A percentile compares a stretch with the other conserved stretches of the same genome.
These are phyloP conservation scores for Philypnodon macrostomus DNA, from an alignment of 2,797 vertebrate genomes.

Conservation along the genomic window DNA sequence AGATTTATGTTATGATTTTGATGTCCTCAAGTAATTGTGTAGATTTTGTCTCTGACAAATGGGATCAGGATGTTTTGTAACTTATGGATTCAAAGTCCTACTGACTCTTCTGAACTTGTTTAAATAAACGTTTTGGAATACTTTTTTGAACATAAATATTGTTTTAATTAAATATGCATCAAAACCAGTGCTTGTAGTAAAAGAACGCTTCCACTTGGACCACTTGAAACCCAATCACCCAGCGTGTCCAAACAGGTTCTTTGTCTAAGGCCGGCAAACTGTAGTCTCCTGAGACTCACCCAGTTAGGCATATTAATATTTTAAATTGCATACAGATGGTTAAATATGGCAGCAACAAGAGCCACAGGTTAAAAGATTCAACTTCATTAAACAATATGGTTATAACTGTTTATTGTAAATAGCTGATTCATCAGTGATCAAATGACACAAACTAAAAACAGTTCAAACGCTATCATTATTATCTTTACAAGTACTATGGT, in stretches of 20 bases:
- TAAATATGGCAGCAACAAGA: no score
- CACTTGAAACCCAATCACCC: not conserved
- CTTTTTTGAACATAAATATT: not conserved
- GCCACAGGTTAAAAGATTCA: no score
- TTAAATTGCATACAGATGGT: no score
- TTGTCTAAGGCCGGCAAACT: not conserved
- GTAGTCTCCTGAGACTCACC: not conserved
- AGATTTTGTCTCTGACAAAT: slow-evolving; percentile 10
- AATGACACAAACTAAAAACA: no score
- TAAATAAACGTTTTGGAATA: slow-evolving; percentile 14
- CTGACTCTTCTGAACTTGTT: slow-evolving; percentile 17
- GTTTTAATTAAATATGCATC: not conserved
- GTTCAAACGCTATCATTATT: no score
- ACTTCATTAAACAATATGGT: no score
- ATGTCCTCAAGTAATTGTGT: slow-evolving; percentile 40
- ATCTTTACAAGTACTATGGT: no score
- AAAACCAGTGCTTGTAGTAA: no score
- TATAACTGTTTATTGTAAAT: no score
- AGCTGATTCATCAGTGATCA: no score
- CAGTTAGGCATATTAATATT: not conserved
- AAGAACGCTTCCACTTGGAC: no score
- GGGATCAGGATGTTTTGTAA: slow-evolving; percentile 5
- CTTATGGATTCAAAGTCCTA: slow-evolving; percentile 33
- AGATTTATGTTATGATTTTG: slow-evolving; percentile 22
- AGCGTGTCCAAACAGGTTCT: not conserved